These are phyloP conservation scores for Caprella mutica DNA, from an alignment of 2,888 invertebrate genomes.

Conservation along the genomic window DNA sequence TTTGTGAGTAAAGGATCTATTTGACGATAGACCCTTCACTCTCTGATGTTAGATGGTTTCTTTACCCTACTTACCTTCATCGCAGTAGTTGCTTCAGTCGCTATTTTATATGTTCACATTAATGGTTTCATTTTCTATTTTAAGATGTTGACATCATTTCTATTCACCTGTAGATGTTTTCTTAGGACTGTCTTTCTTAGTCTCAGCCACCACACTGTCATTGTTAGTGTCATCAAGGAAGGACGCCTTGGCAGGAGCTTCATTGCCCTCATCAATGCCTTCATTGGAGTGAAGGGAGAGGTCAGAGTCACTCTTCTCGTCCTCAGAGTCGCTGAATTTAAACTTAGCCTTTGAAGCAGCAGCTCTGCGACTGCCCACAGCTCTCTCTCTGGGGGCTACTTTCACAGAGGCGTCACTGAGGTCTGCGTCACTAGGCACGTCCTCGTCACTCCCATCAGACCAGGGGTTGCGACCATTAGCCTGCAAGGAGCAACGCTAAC, in stretches of 20 bases:
- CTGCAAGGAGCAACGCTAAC: slow-evolving; percentile 40
- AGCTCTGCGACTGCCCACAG: neutral
- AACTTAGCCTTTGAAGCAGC: slow-evolving; percentile 26
- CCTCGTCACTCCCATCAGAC: slow-evolving; percentile 20
- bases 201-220: neutral
- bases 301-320: neutral
- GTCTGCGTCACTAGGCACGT: slow-evolving; percentile 8
- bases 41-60: too few species aligned
- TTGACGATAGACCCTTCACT: too few species aligned
- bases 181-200: neutral
- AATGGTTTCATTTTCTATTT: too few species aligned
- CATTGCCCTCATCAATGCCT: slow-evolving; percentile 24
- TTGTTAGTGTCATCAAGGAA: slow-evolving; percentile 14
- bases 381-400: neutral
- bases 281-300: slow-evolving; percentile 21
- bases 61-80: too few species aligned
- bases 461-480: slow-evolving; percentile 40
- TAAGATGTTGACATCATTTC: too few species aligned
- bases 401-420: slow-evolving; percentile 4
- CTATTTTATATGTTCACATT: too few species aligned
- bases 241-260: slow-evolving; percentile 5
- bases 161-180: too few species aligned
- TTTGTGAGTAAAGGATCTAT: too few species aligned
- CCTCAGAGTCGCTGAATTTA: slow-evolving; percentile 18
- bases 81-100: too few species aligned